These are phyloP conservation scores for Ochropleura leucogaster DNA, from an alignment of 2,888 invertebrate species.

Conservation along the genomic window DNA sequence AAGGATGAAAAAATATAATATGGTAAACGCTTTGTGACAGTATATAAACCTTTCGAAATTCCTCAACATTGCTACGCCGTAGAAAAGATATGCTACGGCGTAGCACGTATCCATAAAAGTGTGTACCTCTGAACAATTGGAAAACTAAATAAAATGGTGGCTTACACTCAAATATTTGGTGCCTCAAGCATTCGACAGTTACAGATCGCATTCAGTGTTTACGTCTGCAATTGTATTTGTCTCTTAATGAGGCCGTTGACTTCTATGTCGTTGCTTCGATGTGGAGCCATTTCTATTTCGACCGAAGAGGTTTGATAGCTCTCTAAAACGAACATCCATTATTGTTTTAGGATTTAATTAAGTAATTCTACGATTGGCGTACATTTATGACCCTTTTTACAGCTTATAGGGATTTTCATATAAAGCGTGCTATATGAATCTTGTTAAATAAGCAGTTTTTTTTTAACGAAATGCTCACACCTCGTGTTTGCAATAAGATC, in stretches of 20 bases:
- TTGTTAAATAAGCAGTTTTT: background rate
- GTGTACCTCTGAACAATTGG: constrained; percentile 7
- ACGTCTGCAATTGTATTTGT: constrained; percentile 33
- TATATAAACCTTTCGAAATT: background rate
- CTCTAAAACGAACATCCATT: constrained; percentile 34
- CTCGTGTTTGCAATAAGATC: constrained; percentile 17
- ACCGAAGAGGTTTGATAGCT: constrained; percentile 41
- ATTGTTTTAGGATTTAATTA: constrained; percentile 28
- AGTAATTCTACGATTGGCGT: constrained; percentile 9
- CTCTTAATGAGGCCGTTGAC: constrained; percentile 56
- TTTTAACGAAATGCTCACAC: background rate
- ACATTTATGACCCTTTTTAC: constrained; percentile 18
- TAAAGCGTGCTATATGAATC: background rate
- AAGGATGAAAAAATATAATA: background rate
- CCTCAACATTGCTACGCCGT: constrained; percentile 48
- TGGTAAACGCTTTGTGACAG: background rate
- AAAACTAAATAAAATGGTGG: constrained; percentile 13
- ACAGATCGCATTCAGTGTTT: constrained; percentile 35
- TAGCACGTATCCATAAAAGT: constrained; percentile 9
- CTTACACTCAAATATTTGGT: constrained; percentile 29
- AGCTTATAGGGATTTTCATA: background rate
- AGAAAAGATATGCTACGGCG: constrained; percentile 23
- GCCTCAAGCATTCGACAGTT: constrained; percentile 23
- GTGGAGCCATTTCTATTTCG: constrained; percentile 8
- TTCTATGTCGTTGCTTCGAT: constrained; percentile 32